Evolutionary conservation across 2,113 vertebrate genomes (phyloP), one percentile per base, ranked within the genome.

Genomic region (Macheiramphus alcinus): DNA sequence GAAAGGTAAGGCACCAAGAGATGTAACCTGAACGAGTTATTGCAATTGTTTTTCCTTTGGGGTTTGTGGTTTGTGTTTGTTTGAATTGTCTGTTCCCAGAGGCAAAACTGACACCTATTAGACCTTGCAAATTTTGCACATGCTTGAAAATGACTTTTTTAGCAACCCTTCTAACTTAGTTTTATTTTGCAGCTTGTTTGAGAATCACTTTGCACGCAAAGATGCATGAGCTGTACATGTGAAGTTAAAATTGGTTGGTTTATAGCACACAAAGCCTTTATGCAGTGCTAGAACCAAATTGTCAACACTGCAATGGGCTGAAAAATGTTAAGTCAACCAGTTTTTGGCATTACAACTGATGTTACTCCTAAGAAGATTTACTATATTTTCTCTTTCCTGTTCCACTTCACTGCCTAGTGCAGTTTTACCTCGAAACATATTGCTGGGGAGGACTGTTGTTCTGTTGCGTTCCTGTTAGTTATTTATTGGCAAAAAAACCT

Each of bases 131-230:
- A 88, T 52, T 89, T 95, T 93, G 56, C 88, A 95, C 93, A 92
- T 90, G 70, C 73, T 94, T 90, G 85, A 93, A 86, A 88, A 67
- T 84, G 1, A 59, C 34, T 43, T 52, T 55, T 95, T 81, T 74
- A 66, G 74, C 71, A 71, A 93, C 31, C 58, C 91, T 82, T 90
- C 90, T 92, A 86, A 93, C 91, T 93, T 34, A 62, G 10, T 93
- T 95, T 96, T 94, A 75, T 94, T 95, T 97, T 95, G 36, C 76
- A 89, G 93, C 90, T 96, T 94, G 93, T 92, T 96, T 96, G 81
- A 90, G 70, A 96, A 73, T 90, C 79, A 73, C 16, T 93, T 93
- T 97, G 95, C 96, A 97, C 3, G 90, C 11, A 92, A 67, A 78
- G 72, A 73, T 94, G 76, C 93, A 90, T 90, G 85, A 91, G 40